A percentile compares a stretch with the other conserved stretches of the same genome.
phyloP scores from a whole-genome alignment of 2,888 invertebrate genomes.

The Abscondita cerata region DNA sequence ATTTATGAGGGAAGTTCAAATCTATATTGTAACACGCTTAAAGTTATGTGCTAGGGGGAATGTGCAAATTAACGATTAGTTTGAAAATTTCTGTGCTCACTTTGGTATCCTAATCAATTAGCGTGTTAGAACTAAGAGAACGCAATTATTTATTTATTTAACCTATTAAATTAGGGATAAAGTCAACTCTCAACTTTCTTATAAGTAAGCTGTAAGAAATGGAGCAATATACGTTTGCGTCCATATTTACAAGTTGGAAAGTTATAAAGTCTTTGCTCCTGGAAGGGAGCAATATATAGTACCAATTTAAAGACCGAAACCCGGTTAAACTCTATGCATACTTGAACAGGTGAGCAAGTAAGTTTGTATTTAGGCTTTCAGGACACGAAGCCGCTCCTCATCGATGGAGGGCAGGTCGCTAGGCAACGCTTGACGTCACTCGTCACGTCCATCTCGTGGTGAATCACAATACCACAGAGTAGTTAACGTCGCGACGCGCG shows the following conservation, averaged over 20 bases:
- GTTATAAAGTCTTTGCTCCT: constrained; percentile 33
- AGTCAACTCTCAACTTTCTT: too few species aligned
- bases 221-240: too few species aligned
- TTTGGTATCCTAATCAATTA: too few species aligned
- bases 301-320: constrained; percentile 34
- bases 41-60: too few species aligned
- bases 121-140: too few species aligned
- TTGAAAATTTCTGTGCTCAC: too few species aligned
- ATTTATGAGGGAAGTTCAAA: too few species aligned
- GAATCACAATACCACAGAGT: constrained; percentile 38
- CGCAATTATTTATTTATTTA: too few species aligned
- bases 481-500: constrained; percentile 30
- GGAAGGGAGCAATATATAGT: constrained; percentile 32
- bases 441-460: constrained; percentile 43
- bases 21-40: too few species aligned
- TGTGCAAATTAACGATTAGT: too few species aligned
- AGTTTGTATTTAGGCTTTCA: constrained; percentile 39
- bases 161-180: too few species aligned
- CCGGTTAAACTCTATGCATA: constrained; percentile 37
- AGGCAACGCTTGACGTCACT: constrained; percentile 43
- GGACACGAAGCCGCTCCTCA: constrained; percentile 36
- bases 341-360: constrained; percentile 36
- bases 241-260: constrained; percentile 31
- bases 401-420: constrained; percentile 39
- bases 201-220: too few species aligned